Evolutionary conservation across 2,113 vertebrate species (phyloP).

Genomic region (Albula glossodonta): DNA sequence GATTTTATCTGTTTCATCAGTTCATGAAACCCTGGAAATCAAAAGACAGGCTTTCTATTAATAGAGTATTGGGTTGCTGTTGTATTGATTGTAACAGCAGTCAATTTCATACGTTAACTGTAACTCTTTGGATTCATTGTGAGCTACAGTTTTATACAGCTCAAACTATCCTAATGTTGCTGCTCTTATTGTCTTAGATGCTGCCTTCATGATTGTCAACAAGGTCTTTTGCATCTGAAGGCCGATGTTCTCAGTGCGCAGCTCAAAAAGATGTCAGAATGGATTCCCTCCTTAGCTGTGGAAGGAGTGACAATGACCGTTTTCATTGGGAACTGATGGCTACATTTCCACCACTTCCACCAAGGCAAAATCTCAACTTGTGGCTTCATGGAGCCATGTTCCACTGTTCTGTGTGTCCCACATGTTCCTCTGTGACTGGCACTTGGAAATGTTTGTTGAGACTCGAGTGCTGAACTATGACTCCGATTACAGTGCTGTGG

Average conservation of each 20-base stretch:
- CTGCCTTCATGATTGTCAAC: slow-evolving; percentile 23
- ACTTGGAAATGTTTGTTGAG: slow-evolving; percentile 40
- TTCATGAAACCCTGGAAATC: neutral
- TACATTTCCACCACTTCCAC: slow-evolving; percentile 46
- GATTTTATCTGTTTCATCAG: neutral
- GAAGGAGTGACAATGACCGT: slow-evolving; percentile 43
- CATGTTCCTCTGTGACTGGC: slow-evolving; percentile 44
- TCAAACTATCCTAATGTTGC: neutral
- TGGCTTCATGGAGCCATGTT: slow-evolving; percentile 34
- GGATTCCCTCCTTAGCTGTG: slow-evolving; percentile 49
- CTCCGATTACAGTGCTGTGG: slow-evolving; percentile 47
- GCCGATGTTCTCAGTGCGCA: slow-evolving; percentile 31
- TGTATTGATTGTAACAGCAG: neutral
- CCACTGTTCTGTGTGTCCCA: slow-evolving; percentile 30
- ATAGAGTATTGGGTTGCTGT: neutral
- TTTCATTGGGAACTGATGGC: slow-evolving; percentile 57
- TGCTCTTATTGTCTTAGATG: slow-evolving; percentile 1
- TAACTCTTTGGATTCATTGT: neutral
- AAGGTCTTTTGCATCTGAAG: slow-evolving; percentile 12
- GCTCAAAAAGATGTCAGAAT: slow-evolving; percentile 50
- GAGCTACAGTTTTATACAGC: neutral
- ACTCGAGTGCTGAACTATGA: slow-evolving; percentile 55
- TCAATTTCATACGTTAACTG: neutral
- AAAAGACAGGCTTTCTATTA: neutral
- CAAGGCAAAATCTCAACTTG: neutral